Conservation (phyloP, 2,888 invertebrate species). For the Falcaria lacertinaria region DNA sequence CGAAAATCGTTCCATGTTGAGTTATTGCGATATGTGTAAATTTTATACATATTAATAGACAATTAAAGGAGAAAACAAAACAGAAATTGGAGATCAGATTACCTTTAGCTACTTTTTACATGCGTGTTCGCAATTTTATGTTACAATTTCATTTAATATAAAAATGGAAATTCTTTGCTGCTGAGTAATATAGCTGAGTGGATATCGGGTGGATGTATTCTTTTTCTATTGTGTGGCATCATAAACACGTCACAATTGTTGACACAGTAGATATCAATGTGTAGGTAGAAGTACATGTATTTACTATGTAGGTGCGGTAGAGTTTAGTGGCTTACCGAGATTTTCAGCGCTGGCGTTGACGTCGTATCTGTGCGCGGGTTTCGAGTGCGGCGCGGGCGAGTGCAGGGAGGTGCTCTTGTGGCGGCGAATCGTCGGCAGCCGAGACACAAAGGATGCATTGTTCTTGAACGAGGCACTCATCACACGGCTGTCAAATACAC, state of each 20-base stretch:
- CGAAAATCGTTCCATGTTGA: not conserved
- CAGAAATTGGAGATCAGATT: not conserved
- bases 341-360: slow-evolving; percentile 88
- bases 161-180: not conserved
- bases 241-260: not conserved
- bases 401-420: slow-evolving; percentile 89
- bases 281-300: slow-evolving; percentile 11
- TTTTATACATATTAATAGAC: not conserved
- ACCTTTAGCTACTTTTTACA: not conserved
- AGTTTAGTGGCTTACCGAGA: slow-evolving; percentile 78
- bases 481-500: slow-evolving; percentile 81
- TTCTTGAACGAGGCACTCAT: slow-evolving; percentile 91
- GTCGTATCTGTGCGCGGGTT: slow-evolving; percentile 83
- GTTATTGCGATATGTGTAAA: not conserved
- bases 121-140: not conserved
- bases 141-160: not conserved
- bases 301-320: not conserved
- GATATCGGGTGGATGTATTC: not conserved
- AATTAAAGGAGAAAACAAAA: not conserved
- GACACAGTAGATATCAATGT: slow-evolving; percentile 10
- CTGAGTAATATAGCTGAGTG: not conserved
- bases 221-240: not conserved
- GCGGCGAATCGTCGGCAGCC: slow-evolving; percentile 91
- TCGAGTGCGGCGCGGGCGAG: slow-evolving; percentile 84
- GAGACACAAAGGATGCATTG: slow-evolving; percentile 95